These are phyloP conservation scores for Leucania comma DNA, from an alignment of 2,888 invertebrate genomes.

Conservation along the genomic window DNA sequence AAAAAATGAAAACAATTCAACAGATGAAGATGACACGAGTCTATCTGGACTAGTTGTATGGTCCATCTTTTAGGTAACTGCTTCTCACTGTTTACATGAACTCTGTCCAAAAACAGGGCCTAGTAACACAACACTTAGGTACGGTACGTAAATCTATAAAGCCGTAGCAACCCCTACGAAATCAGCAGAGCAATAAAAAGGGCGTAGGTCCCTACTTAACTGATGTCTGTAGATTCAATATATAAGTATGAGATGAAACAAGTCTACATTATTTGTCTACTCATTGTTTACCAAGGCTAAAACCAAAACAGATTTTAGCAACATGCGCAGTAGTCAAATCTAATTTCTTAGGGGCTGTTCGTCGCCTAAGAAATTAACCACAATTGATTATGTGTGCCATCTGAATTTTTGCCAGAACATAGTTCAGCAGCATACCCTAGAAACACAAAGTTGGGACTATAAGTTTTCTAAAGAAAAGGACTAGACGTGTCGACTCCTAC, in stretches of 20 bases:
- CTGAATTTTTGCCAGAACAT: not conserved
- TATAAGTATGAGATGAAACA: not conserved
- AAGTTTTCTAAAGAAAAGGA: no score
- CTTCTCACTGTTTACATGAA: slow-evolving; percentile 6
- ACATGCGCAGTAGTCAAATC: not conserved
- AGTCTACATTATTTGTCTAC: slow-evolving; percentile 5
- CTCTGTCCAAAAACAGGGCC: not conserved
- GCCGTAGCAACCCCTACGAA: not conserved
- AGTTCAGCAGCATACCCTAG: not conserved
- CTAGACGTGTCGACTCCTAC: not conserved
- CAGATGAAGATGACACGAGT: not conserved
- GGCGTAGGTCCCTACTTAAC: not conserved
- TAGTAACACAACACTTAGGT: slow-evolving; percentile 13
- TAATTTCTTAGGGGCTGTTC: not conserved
- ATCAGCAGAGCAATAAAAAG: not conserved
- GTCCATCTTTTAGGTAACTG: not conserved
- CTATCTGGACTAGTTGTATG: not conserved
- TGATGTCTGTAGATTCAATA: not conserved
- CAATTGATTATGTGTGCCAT: not conserved
- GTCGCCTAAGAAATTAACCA: not conserved
- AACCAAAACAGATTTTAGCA: not conserved
- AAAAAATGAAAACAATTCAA: slow-evolving; percentile 16
- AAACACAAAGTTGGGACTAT: not conserved
- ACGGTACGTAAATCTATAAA: not conserved
- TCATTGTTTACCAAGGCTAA: slow-evolving; percentile 11